These are phyloP conservation scores for Oryzias woworae DNA, from an alignment of 2,113 vertebrate genomes.

Conservation along the genomic window DNA sequence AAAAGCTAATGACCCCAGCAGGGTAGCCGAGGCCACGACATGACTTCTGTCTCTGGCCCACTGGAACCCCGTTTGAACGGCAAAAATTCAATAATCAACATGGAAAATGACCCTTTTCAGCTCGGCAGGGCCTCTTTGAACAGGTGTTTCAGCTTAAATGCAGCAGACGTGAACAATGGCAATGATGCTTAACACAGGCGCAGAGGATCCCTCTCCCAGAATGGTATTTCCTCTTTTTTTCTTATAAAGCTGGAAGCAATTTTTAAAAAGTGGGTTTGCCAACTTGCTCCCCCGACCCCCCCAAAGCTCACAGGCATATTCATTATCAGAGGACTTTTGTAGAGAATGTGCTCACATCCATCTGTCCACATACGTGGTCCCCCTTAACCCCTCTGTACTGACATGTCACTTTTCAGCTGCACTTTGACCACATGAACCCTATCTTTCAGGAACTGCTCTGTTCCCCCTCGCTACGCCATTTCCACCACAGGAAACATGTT, in stretches of 20 bases:
- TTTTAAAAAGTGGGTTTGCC: slow-evolving; percentile 46
- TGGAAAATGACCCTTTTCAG: slow-evolving; percentile 6
- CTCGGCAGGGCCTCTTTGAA: slow-evolving; percentile 31
- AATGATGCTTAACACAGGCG: slow-evolving; percentile 62
- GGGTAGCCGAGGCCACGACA: slow-evolving; percentile 29
- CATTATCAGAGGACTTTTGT: slow-evolving; percentile 32
- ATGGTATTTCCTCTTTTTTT: slow-evolving; percentile 66
- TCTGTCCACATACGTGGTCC: not conserved
- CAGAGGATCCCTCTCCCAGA: slow-evolving; percentile 56
- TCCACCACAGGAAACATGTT: too few species aligned
- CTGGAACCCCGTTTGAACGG: slow-evolving; percentile 32
- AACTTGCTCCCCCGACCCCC: slow-evolving; percentile 4
- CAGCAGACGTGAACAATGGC: slow-evolving; percentile 59
- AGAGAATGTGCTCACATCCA: slow-evolving; percentile 2
- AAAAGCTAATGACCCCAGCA: slow-evolving; percentile 30
- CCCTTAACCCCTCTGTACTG: not conserved
- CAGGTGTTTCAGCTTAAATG: slow-evolving; percentile 75
- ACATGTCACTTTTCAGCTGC: not conserved
- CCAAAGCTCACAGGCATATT: slow-evolving; percentile 18
- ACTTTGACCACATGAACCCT: too few species aligned
- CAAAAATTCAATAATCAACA: slow-evolving; percentile 29
- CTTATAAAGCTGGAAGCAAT: slow-evolving; percentile 71
- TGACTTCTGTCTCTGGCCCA: slow-evolving; percentile 8
- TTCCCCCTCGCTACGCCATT: too few species aligned
- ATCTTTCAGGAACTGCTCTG: too few species aligned